Conservation (phyloP, 2,888 invertebrate species). For the Ophion ellenae region DNA sequence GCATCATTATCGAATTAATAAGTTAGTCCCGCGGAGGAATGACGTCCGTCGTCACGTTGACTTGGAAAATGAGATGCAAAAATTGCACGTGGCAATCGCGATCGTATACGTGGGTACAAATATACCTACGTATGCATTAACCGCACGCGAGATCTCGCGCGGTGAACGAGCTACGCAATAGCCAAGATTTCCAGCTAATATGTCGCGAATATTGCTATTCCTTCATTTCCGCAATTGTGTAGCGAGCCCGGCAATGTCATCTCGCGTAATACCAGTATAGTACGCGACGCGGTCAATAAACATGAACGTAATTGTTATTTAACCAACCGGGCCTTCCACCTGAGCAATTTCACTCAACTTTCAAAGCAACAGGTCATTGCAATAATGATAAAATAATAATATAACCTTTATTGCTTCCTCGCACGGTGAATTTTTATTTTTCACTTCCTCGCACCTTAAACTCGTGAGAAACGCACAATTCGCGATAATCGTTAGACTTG, state of each 20-base stretch:
- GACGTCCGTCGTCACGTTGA: conserved; percentile 17
- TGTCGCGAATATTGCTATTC: conserved; percentile 42
- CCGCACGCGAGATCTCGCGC: conserved; percentile 39
- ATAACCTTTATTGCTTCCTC: too few relatives aligned
- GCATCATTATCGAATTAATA: background rate
- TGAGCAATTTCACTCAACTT: too few relatives aligned
- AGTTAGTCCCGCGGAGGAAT: conserved; percentile 22
- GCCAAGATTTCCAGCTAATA: conserved; percentile 27
- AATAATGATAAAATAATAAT: too few relatives aligned
- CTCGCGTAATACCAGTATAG: background rate
- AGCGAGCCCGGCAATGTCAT: conserved; percentile 18
- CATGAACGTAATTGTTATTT: background rate
- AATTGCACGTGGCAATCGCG: conserved; percentile 30
- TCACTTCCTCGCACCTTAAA: too few relatives aligned
- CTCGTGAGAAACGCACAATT: too few relatives aligned
- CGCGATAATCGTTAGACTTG: too few relatives aligned
- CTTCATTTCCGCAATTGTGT: conserved; percentile 50
- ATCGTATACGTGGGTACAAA: background rate
- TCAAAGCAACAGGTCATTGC: too few relatives aligned
- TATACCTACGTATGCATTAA: conserved; percentile 5
- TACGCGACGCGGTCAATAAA: background rate
- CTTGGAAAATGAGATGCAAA: conserved; percentile 34
- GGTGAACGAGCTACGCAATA: conserved; percentile 30
- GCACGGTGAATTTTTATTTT: too few relatives aligned
- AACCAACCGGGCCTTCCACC: background rate